Evolutionary conservation across 92 coral and sea anemone species (phyloP).

Genomic region (Diadumene lineata): DNA sequence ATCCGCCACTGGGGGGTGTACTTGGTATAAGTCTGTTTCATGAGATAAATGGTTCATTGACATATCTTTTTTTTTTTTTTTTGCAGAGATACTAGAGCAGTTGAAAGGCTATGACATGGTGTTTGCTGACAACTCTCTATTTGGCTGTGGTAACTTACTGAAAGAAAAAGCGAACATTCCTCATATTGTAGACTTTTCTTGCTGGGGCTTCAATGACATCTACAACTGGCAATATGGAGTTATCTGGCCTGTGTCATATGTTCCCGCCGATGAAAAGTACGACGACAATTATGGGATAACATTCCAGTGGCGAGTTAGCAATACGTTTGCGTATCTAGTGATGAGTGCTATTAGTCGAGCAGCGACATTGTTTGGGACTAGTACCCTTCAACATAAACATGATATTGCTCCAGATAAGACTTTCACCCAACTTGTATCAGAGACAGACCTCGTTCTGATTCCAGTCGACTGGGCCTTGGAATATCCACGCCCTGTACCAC

Average conservation of each 20-base stretch:
- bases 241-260: slow-evolving; percentile 27
- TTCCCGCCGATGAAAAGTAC: slow-evolving; percentile 6
- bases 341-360: not conserved
- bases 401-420: slow-evolving; percentile 21
- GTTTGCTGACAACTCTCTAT: slow-evolving; percentile 29
- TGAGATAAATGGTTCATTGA: no score
- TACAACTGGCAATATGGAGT: slow-evolving; percentile 22
- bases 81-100: slow-evolving; percentile 6
- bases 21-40: no score
- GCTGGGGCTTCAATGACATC: slow-evolving; percentile 24
- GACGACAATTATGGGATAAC: slow-evolving; percentile 11
- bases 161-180: slow-evolving; percentile 27
- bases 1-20: no score
- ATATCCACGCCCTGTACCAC: slow-evolving; percentile 45
- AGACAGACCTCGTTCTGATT: slow-evolving; percentile 38
- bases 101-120: slow-evolving; percentile 28
- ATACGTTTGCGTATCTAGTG: not conserved
- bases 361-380: not conserved
- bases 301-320: slow-evolving; percentile 4
- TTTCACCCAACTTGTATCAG: slow-evolving; percentile 15
- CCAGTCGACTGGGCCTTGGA: slow-evolving; percentile 49
- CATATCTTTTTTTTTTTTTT: not conserved
- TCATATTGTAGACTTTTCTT: slow-evolving; percentile 16
- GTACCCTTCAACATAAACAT: slow-evolving; percentile 22
- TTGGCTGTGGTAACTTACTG: slow-evolving; percentile 31